A percentile compares a stretch with the other conserved stretches of the same genome.
phyloP scores from a whole-genome alignment of 2,888 invertebrate genomes.

The Lepidocyrtoides sp. region DNA sequence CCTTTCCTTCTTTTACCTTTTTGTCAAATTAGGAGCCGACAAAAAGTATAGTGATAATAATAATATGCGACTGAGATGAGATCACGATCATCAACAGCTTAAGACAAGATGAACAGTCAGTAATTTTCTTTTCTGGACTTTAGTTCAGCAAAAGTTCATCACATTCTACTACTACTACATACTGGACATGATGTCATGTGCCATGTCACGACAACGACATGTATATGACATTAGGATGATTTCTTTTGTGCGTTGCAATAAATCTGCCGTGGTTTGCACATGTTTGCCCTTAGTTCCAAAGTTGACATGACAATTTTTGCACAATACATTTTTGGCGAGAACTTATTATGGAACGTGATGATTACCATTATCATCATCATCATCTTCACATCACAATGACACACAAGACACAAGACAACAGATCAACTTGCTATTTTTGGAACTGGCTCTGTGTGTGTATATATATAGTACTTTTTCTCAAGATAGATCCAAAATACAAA shows the following conservation, averaged over 20 bases:
- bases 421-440: conserved; percentile 3
- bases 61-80: background rate
- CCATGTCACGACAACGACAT: background rate
- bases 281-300: background rate
- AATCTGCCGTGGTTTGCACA: background rate
- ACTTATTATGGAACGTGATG: background rate
- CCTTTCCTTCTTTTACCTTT: background rate
- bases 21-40: conserved; percentile 7
- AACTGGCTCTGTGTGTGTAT: background rate
- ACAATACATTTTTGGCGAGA: background rate
- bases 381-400: background rate
- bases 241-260: background rate
- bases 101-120: background rate
- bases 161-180: background rate
- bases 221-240: background rate
- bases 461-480: background rate
- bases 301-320: background rate
- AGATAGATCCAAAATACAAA: background rate
- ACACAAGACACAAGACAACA: background rate
- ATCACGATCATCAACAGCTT: background rate
- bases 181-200: background rate
- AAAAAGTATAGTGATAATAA: background rate
- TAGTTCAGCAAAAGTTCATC: too few relatives aligned
- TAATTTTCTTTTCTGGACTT: too few relatives aligned
- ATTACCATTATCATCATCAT: background rate